Base-by-base conservation (phyloP, 1,140 invertebrate genomes). In the Laupala kohalensis region DNA sequence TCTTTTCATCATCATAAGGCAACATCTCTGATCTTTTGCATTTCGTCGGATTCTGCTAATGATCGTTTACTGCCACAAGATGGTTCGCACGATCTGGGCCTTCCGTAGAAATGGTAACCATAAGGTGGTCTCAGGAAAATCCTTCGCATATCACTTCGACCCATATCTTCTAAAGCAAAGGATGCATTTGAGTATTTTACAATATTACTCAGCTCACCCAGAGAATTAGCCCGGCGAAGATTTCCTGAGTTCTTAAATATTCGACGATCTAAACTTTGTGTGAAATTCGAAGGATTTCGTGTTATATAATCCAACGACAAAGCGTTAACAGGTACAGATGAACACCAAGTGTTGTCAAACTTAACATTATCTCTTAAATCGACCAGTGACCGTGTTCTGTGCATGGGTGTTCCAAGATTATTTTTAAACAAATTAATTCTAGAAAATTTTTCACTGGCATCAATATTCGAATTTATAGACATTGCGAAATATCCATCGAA, bases 21-120 rank as follows among this genome's bases (percentile, higher is more conserved):
- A 26, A 72, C 62, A 69, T 72, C 71, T 23, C 71, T 29, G 23
- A 69, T 69, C 26, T 71, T 71, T 53, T 68, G 64, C 12, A 69
- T 24, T 64, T 69, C 67, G 25, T 72, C 71, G 26, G 71, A 72
- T 24, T 72, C 71, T 19, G 67, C 67, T 30, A 70, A 26, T 15
- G 69, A 70, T 63, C 29, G n/a, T 13, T 24, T 26, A 26, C 69
- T 70, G 1, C 37, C 37, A 53, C 13, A 30, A 26, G 25, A 62
- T 64, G 5, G 53, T 12, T n/a, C 29, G 26, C 29, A 27, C n/a
- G 26, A 27, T 30, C 30, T 70, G 37, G 25, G 29, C 30, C 29
- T 62, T 30, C 53, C 13, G 24, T 27, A 26, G 25, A 63, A 64
- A 62, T 24, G 13, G 3, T 15, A 9, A 19, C 23, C 69, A 27